Evolutionary conservation across 2,797 vertebrate genomes (phyloP).

Genomic region (Sebastes oblongus): DNA sequence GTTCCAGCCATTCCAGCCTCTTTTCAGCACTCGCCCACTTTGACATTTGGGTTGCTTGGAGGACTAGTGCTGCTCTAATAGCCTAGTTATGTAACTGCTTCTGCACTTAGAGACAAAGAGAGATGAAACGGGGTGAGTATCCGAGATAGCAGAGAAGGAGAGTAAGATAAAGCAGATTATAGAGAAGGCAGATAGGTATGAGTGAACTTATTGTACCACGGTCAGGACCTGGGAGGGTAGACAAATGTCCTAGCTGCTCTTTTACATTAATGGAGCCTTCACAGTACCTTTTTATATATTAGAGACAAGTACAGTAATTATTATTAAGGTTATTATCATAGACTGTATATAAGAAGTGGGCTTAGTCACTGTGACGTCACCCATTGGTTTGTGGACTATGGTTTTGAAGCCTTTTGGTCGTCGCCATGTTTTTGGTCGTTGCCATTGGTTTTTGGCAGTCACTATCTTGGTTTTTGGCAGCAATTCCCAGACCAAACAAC

Average conservation of each 20-base stretch:
- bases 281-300: not conserved
- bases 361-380: no score
- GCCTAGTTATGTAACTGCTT: slow-evolving; percentile 63
- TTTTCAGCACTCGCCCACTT: slow-evolving; percentile 42
- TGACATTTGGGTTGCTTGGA: slow-evolving; percentile 61
- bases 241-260: not conserved
- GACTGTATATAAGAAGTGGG: no score
- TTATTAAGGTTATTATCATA: no score
- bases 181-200: slow-evolving; percentile 18
- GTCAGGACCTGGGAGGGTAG: not conserved
- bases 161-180: slow-evolving; percentile 34
- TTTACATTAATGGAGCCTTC: not conserved
- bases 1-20: slow-evolving; percentile 15
- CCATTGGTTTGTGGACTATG: no score
- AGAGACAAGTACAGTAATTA: not conserved
- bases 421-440: no score
- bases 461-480: no score
- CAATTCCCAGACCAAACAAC: no score
- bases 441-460: no score
- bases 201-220: slow-evolving; percentile 17
- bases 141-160: slow-evolving; percentile 16
- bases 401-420: no score
- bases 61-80: slow-evolving; percentile 63
- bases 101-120: slow-evolving; percentile 53
- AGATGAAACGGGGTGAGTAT: slow-evolving; percentile 46